Evolutionary conservation across 2,797 vertebrate species (phyloP), one percentile per base, ranked within the genome.

Genomic region (Myiotriccus ornatus): DNA sequence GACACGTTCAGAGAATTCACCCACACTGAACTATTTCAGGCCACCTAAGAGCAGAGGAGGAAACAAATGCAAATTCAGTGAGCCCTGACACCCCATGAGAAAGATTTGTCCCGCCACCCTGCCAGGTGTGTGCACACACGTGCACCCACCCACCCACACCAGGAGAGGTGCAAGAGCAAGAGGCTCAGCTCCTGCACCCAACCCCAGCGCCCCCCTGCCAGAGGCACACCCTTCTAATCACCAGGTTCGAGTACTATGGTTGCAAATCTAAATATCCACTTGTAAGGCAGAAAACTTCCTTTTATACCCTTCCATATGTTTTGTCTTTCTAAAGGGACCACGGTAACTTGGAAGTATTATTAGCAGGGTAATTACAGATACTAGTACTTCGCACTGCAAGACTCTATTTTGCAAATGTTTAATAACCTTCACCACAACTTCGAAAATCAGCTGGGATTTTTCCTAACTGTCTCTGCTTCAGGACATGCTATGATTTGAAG

Each of bases 11-110:
- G 76, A 87, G 73, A 89, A 75, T 32, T 76, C 94, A 83, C 84
- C 79, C 76, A 63, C 84, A 44, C 76, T 27, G 6, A 71, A 55
- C 43, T 55, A 39, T 27, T 94, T 59, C 47, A 71, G 65, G 39
- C 19, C 64, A 65, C 41, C 27, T 23, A 20, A 30, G 21, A 90
- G 62, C 73, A 74, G 43, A 78, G 34, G 46, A 68, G 23, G 64
- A 63, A 84, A 32, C 0, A 0, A 87, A 60, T 0, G 0, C 35
- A 30, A 82, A 55, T 23, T 60, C 80, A 62, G 86, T 0, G 14
- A 52, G 55, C 50, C n/a, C 43, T 16, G 62, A 46, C 0, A 0
- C 28, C 46, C 39, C 23, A 6, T 5, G 19, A 53, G n/a, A 52
- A 75, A 11, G 37, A 53, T 21, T 35, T 8, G 12, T 52, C 43